A percentile compares a stretch with the other conserved stretches of the same genome.
Conservation (phyloP, 1,140 invertebrate genomes). For the Bradynema listronoti region DNA sequence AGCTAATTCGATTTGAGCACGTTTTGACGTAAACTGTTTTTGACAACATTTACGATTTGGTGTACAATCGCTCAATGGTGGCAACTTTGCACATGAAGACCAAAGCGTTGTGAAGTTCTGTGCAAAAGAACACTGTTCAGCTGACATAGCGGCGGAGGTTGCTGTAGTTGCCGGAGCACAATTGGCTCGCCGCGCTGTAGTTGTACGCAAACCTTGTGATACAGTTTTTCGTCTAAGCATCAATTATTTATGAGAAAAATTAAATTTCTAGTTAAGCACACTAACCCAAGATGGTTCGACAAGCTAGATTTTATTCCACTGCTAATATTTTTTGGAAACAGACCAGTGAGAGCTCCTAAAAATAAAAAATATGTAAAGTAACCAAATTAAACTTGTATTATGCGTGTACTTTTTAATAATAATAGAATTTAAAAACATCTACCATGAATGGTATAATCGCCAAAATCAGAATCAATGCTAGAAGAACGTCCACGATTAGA, state of each 20-base stretch:
- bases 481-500: slow-evolving; percentile 21
- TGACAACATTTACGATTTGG: slow-evolving; percentile 32
- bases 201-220: not conserved
- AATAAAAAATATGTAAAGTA: slow-evolving; percentile 11
- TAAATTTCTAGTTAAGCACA: not conserved
- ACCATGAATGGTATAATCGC: slow-evolving; percentile 32
- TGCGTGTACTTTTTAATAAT: not conserved
- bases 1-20: slow-evolving; percentile 28
- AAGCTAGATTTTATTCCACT: slow-evolving; percentile 1
- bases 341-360: slow-evolving; percentile 7
- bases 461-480: slow-evolving; percentile 32
- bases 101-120: not conserved
- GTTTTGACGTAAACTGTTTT: slow-evolving; percentile 9
- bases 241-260: not conserved
- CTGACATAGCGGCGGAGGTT: not conserved
- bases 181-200: not conserved
- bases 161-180: not conserved
- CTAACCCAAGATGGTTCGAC: not conserved
- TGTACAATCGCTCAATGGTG: slow-evolving; percentile 31
- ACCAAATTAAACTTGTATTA: slow-evolving; percentile 1
- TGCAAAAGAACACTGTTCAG: not conserved
- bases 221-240: not conserved
- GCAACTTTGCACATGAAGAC: slow-evolving; percentile 16
- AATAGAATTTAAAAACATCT: not conserved
- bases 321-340: slow-evolving; percentile 4